Conservation (phyloP, 2,888 invertebrate species). For the Mycalesis mineus region DNA sequence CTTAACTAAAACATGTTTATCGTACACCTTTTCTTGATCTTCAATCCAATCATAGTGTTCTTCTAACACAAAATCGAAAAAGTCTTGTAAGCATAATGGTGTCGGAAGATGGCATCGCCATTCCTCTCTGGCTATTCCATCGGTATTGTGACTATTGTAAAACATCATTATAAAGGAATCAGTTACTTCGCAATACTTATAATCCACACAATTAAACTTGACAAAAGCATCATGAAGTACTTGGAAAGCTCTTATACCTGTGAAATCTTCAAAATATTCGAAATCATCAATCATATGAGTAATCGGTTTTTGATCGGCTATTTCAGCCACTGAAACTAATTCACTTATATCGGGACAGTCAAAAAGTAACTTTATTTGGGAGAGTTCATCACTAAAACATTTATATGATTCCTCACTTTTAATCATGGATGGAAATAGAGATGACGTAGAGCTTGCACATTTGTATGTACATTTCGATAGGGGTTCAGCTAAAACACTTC, state of each 20-base stretch:
- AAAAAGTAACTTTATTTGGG: conserved; percentile 52
- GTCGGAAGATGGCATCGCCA: conserved; percentile 71
- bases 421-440: conserved; percentile 48
- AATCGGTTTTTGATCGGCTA: conserved; percentile 49
- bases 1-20: conserved; percentile 41
- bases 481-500: conserved; percentile 60
- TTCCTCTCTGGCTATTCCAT: conserved; percentile 59
- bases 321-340: conserved; percentile 62
- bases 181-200: conserved; percentile 68
- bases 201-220: conserved; percentile 64
- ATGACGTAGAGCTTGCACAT: conserved; percentile 34
- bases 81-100: conserved; percentile 74
- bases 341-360: conserved; percentile 68
- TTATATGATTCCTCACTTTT: conserved; percentile 41
- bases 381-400: conserved; percentile 32
- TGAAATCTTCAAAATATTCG: conserved; percentile 66
- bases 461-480: conserved; percentile 41
- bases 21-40: conserved; percentile 57
- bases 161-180: conserved; percentile 65
- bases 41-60: conserved; percentile 73
- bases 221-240: conserved; percentile 56
- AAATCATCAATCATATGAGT: conserved; percentile 61
- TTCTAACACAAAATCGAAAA: conserved; percentile 71
- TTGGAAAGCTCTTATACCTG: conserved; percentile 52
- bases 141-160: conserved; percentile 60